Evolutionary conservation across 2,888 invertebrate genomes (phyloP).

Genomic region (Tineola bisselliella): DNA sequence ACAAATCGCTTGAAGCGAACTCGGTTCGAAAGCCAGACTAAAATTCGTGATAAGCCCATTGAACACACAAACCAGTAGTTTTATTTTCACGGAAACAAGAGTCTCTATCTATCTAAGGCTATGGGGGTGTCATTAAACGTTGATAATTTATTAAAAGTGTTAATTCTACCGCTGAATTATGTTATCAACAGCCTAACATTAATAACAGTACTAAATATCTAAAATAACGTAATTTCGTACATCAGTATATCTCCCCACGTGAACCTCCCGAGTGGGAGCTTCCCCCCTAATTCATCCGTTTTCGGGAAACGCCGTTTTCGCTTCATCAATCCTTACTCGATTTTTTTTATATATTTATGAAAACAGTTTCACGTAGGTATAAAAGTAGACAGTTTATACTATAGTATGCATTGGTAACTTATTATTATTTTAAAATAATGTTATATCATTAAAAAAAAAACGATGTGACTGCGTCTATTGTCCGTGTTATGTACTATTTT

Average conservation of each 20-base stretch:
- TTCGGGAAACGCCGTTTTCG: background rate
- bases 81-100: too few species aligned
- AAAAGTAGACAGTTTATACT: background rate
- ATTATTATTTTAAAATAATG: too few species aligned
- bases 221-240: slow-evolving; percentile 4
- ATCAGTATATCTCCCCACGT: background rate
- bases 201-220: slow-evolving; percentile 4
- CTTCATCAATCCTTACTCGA: slow-evolving; percentile 5
- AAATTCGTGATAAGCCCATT: too few species aligned
- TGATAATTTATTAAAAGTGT: background rate
- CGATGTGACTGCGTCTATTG: too few species aligned
- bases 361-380: background rate
- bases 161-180: background rate
- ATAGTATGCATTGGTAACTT: too few species aligned
- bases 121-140: too few species aligned
- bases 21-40: too few species aligned
- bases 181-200: background rate
- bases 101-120: too few species aligned
- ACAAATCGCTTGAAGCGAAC: too few species aligned
- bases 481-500: too few species aligned
- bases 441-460: too few species aligned
- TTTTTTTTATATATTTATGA: background rate
- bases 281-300: background rate
- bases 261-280: background rate
- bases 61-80: too few species aligned